phyloP scores from a whole-genome alignment of 2,113 vertebrate genomes.

The Pangasianodon gigas region DNA sequence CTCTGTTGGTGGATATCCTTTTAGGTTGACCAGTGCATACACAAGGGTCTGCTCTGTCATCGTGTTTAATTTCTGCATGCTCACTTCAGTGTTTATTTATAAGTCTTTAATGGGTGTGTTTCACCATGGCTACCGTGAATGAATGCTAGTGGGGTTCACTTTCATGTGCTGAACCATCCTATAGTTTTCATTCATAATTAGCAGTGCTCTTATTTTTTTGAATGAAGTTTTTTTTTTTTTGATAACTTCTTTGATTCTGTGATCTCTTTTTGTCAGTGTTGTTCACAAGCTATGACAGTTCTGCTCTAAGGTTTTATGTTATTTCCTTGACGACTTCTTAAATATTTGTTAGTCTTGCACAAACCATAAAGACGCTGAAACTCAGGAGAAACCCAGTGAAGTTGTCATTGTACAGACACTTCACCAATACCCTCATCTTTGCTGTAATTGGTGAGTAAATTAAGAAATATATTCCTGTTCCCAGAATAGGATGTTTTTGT shows the following conservation, averaged over 20 bases:
- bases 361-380: constrained; percentile 88
- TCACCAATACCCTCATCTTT: constrained; percentile 86
- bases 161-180: neutral
- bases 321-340: constrained; percentile 73
- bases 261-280: neutral
- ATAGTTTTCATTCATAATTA: neutral
- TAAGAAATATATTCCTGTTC: neutral
- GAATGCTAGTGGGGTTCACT: neutral
- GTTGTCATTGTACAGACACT: constrained; percentile 86
- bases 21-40: constrained; percentile 56
- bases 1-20: constrained; percentile 96
- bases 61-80: constrained; percentile 49
- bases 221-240: neutral
- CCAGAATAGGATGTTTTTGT: neutral
- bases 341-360: constrained; percentile 88
- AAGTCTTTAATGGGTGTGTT: neutral
- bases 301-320: neutral
- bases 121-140: neutral
- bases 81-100: neutral
- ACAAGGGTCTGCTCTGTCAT: neutral
- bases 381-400: constrained; percentile 86
- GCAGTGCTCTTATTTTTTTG: neutral
- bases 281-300: neutral
- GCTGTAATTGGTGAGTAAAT: constrained; percentile 82
- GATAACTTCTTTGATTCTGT: neutral